These are phyloP conservation scores for Furnarius figulus DNA, from an alignment of 2,113 vertebrate species.

Conservation along the genomic window DNA sequence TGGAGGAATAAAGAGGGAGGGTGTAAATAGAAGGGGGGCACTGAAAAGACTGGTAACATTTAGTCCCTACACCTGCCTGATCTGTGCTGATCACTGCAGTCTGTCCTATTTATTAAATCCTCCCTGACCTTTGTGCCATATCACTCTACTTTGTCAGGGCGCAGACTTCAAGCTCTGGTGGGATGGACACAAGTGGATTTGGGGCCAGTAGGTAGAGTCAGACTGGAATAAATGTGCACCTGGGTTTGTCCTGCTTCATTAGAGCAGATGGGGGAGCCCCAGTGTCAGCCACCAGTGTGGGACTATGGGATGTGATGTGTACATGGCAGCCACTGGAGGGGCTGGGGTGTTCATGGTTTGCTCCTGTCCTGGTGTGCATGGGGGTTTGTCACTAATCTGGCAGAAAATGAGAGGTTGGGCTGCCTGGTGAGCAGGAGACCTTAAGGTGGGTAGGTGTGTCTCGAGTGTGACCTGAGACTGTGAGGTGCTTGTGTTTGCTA, in stretches of 20 bases:
- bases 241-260: not conserved
- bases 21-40: accelerated
- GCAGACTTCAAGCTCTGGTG: not conserved
- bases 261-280: not conserved
- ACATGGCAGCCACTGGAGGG: not conserved
- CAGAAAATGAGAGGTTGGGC: accelerated
- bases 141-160: not conserved
- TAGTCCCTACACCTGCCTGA: not conserved
- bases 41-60: not conserved
- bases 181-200: not conserved
- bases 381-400: not conserved
- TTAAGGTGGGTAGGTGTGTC: not conserved
- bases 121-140: not conserved
- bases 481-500: not conserved
- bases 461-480: not conserved
- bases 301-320: not conserved
- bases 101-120: not conserved
- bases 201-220: not conserved
- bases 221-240: not conserved
- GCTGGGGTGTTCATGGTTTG: not conserved
- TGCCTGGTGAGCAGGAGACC: not conserved
- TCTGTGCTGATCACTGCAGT: not conserved
- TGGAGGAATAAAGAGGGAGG: not conserved
- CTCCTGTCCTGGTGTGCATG: accelerated
- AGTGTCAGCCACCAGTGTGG: not conserved